A percentile compares a stretch with the other conserved stretches of the same genome.
These are phyloP conservation scores for Notechis scutatus DNA, from an alignment of 2,113 vertebrate species.

Conservation along the genomic window DNA sequence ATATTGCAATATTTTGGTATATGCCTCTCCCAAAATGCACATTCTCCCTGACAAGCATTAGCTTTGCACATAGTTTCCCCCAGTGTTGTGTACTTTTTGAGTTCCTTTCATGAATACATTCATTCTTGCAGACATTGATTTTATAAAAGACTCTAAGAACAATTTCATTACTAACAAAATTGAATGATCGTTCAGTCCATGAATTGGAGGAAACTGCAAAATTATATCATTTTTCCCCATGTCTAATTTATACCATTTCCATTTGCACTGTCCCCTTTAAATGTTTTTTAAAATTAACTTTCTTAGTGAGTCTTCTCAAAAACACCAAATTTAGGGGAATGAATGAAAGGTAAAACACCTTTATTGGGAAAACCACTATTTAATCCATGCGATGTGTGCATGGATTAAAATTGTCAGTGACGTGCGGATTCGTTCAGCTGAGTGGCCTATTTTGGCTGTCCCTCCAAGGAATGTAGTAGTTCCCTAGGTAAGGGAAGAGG, in stretches of 20 bases:
- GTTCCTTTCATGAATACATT: not conserved
- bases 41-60: not conserved
- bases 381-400: not conserved
- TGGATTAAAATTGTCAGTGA: not conserved
- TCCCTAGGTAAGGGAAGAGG: not conserved
- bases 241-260: not conserved
- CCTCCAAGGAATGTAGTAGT: not conserved
- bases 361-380: not conserved
- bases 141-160: not conserved
- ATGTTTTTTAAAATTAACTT: not conserved
- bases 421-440: not conserved
- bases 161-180: not conserved
- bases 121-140: not conserved
- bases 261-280: not conserved
- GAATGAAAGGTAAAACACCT: not conserved
- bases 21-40: not conserved
- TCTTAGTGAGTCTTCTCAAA: not conserved
- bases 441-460: not conserved
- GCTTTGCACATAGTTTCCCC: not conserved
- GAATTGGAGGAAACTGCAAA: not conserved
- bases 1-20: not conserved
- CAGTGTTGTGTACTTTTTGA: not conserved
- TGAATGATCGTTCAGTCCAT: not conserved
- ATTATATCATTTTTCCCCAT: not conserved
- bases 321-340: not conserved